phyloP scores from a whole-genome alignment of 2,888 invertebrate genomes.

The Ectobius pallidus region DNA sequence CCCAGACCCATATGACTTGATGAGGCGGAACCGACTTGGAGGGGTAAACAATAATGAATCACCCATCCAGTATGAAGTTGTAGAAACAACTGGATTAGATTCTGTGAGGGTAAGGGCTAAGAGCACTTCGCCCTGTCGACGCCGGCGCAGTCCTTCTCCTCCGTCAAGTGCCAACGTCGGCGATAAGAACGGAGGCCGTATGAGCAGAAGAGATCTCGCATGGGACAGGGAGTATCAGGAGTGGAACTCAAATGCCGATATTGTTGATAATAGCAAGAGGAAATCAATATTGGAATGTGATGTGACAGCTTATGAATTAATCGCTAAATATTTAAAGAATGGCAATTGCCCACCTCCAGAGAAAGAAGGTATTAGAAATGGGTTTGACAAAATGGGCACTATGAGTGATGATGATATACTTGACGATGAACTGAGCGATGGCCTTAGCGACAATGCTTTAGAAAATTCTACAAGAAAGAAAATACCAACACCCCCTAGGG shows the following conservation, averaged over 20 bases:
- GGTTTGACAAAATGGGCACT: neutral
- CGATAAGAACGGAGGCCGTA: constrained; percentile 34
- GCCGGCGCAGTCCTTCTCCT: constrained; percentile 35
- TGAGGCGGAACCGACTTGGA: constrained; percentile 74
- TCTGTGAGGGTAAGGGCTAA: constrained; percentile 49
- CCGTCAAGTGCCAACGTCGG: neutral
- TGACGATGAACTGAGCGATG: constrained; percentile 61
- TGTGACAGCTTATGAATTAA: constrained; percentile 83
- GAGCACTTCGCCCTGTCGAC: constrained; percentile 52
- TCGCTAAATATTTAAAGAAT: constrained; percentile 58
- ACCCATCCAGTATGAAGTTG: neutral
- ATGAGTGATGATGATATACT: constrained; percentile 56
- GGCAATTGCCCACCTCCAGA: neutral
- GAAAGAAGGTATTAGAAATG: neutral
- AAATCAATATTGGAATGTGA: constrained; percentile 82
- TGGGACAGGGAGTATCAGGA: constrained; percentile 57
- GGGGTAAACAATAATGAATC: constrained; percentile 26
- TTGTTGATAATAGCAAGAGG: constrained; percentile 50
- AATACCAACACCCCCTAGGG: neutral
- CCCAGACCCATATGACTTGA: constrained; percentile 80
- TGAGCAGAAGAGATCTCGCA: constrained; percentile 54
- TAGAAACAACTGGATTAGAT: neutral
- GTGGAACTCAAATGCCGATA: constrained; percentile 51
- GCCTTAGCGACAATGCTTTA: constrained; percentile 53
- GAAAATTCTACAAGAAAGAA: neutral